phyloP scores from a whole-genome alignment of 2,888 invertebrate genomes.

The Phaedon cochleariae region DNA sequence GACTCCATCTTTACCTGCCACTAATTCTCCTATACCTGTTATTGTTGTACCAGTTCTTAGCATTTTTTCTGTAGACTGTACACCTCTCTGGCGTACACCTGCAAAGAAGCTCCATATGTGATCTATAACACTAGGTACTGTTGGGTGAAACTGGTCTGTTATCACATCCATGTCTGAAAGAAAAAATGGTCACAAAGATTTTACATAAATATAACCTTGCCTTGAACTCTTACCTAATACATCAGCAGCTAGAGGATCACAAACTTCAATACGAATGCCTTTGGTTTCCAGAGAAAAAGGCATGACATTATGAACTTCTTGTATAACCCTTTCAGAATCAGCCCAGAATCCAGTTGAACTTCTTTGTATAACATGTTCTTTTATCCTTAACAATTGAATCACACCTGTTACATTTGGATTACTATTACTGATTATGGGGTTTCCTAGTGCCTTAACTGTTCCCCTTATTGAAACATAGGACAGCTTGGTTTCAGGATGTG shows the following conservation, averaged over 20 bases:
- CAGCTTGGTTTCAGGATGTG: constrained; percentile 71
- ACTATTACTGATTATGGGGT: constrained; percentile 77
- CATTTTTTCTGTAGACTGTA: constrained; percentile 89
- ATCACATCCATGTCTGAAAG: constrained; percentile 78
- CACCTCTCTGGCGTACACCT: constrained; percentile 82
- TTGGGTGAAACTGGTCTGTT: constrained; percentile 83
- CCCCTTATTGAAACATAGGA: constrained; percentile 81
- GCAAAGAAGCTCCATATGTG: constrained; percentile 87
- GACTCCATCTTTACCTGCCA: constrained; percentile 68
- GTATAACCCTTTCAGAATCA: constrained; percentile 80
- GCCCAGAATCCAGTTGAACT: constrained; percentile 89
- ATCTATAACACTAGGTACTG: constrained; percentile 77
- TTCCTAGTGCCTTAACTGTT: constrained; percentile 77
- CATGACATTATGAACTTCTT: constrained; percentile 80
- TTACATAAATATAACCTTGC: neutral
- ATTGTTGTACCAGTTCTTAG: constrained; percentile 82
- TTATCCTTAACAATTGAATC: constrained; percentile 79
- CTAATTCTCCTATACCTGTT: constrained; percentile 80
- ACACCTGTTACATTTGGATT: constrained; percentile 80
- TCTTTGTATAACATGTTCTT: constrained; percentile 84
- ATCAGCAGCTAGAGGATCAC: constrained; percentile 79
- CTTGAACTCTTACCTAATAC: constrained; percentile 64
- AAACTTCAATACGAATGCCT: constrained; percentile 74
- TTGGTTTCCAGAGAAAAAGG: constrained; percentile 77
- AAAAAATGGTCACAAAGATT: neutral